phyloP scores from a whole-genome alignment of 2,797 vertebrate genomes.

The Labroides dimidiatus region DNA sequence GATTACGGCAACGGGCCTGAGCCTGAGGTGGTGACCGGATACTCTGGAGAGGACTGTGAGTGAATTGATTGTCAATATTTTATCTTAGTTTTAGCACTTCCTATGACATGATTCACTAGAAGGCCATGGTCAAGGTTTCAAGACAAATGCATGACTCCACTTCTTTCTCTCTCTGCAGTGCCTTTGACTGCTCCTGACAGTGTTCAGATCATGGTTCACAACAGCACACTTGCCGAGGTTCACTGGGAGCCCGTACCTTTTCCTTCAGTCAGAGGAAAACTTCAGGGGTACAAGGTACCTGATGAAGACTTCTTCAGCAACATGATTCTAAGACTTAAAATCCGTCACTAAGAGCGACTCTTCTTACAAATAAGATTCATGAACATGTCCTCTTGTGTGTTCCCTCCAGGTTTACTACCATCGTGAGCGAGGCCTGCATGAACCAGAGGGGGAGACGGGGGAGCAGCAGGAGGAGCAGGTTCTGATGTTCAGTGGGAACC shows the following conservation, averaged over 20 bases:
- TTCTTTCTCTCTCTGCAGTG: slow-evolving; percentile 75
- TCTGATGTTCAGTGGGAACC: slow-evolving; percentile 89
- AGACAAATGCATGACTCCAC: too few species aligned
- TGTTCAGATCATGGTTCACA: slow-evolving; percentile 86
- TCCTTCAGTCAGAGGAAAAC: slow-evolving; percentile 87
- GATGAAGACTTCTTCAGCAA: background rate
- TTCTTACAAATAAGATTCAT: too few species aligned
- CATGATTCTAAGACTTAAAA: too few species aligned
- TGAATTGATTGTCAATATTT: slow-evolving; percentile 30
- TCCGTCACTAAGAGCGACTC: too few species aligned
- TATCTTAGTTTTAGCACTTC: too few species aligned
- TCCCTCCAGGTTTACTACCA: slow-evolving; percentile 89
- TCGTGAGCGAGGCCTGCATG: slow-evolving; percentile 83
- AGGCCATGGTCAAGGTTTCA: too few species aligned
- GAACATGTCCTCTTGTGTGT: background rate
- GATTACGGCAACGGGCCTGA: slow-evolving; percentile 90
- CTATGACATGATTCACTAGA: too few species aligned
- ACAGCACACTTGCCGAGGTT: slow-evolving; percentile 91
- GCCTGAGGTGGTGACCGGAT: slow-evolving; percentile 84
- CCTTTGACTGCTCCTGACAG: slow-evolving; percentile 90
- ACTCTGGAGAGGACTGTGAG: slow-evolving; percentile 97
- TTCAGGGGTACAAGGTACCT: slow-evolving; percentile 92
- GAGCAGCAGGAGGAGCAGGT: slow-evolving; percentile 85
- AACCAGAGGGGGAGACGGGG: slow-evolving; percentile 80
- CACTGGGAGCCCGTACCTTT: slow-evolving; percentile 91